Percentiles rank a stretch among this genome's conserved stretches.
These are phyloP conservation scores for Protobothrops flavoviridis DNA, from an alignment of 2,113 vertebrate species.

Conservation along the genomic window DNA sequence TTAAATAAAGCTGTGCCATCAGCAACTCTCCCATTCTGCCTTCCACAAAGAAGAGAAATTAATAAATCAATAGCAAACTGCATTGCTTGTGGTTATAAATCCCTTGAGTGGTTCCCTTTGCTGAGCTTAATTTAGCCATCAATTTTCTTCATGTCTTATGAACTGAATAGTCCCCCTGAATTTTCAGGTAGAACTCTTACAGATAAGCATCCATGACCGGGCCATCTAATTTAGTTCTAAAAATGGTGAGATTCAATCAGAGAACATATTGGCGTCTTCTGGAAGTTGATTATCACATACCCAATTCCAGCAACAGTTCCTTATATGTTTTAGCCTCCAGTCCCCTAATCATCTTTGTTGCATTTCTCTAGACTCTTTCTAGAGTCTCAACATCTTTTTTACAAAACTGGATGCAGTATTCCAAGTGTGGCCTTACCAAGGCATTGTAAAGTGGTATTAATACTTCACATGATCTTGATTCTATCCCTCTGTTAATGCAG, in stretches of 20 bases:
- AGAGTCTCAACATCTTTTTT: no score
- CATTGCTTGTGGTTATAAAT: not conserved
- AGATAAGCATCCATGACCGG: not conserved
- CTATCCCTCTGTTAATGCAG: no score
- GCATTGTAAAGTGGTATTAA: no score
- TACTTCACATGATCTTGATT: no score
- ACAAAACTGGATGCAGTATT: no score
- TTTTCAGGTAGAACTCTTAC: not conserved
- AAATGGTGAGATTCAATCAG: not conserved
- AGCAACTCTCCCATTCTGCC: not conserved
- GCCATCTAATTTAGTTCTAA: not conserved
- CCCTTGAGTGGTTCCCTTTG: not conserved
- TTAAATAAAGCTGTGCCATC: constrained; percentile 21
- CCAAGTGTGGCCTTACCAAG: no score
- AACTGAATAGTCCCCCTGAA: not conserved
- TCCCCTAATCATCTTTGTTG: no score
- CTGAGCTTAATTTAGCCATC: constrained; percentile 12
- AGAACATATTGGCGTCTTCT: not conserved
- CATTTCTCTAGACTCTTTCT: no score
- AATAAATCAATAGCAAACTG: constrained; percentile 11
- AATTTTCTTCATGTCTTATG: constrained; percentile 3
- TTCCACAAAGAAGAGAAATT: constrained; percentile 23
- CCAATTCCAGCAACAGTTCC: no score
- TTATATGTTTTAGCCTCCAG: no score
- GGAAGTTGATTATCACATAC: no score